These are phyloP conservation scores for Brachymystax lenok DNA, from an alignment of 2,797 vertebrate species.

Conservation along the genomic window DNA sequence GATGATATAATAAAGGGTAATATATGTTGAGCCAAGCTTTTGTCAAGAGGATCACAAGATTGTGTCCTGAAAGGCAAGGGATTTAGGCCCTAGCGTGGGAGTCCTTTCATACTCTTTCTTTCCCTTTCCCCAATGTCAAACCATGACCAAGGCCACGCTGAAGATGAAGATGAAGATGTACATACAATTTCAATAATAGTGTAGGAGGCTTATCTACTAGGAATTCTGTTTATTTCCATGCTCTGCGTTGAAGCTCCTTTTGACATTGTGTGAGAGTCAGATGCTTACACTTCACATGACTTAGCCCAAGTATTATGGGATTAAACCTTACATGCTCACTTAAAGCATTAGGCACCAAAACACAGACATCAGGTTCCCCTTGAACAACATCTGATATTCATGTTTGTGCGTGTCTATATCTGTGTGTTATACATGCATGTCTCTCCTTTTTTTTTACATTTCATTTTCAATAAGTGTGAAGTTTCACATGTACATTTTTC, in stretches of 20 bases:
- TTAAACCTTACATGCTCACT: constrained; percentile 66
- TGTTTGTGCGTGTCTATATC: background rate
- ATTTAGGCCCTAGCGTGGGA: background rate
- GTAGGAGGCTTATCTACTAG: constrained; percentile 44
- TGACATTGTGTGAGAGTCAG: constrained; percentile 59
- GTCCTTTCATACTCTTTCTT: constrained; percentile 16
- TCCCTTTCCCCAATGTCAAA: constrained; percentile 17
- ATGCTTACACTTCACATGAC: constrained; percentile 67
- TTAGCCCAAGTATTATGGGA: constrained; percentile 67
- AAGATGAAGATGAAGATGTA: constrained; percentile 13
- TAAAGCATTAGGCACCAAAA: constrained; percentile 59
- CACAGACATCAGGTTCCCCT: constrained; percentile 32
- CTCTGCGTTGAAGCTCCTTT: constrained; percentile 37
- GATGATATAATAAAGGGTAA: constrained; percentile 59
- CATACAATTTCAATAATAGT: constrained; percentile 30
- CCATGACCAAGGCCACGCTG: constrained; percentile 2
- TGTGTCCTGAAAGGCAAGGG: background rate
- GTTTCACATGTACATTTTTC: too few relatives aligned
- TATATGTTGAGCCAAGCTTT: constrained; percentile 39
- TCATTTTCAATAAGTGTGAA: too few relatives aligned
- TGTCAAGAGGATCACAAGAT: constrained; percentile 44
- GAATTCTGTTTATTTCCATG: constrained; percentile 51
- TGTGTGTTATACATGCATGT: background rate
- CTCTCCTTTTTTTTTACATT: too few relatives aligned
- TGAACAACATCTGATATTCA: background rate